Base-by-base conservation (phyloP, 2,888 invertebrate genomes). In the Minunthozetes semirufus region DNA sequence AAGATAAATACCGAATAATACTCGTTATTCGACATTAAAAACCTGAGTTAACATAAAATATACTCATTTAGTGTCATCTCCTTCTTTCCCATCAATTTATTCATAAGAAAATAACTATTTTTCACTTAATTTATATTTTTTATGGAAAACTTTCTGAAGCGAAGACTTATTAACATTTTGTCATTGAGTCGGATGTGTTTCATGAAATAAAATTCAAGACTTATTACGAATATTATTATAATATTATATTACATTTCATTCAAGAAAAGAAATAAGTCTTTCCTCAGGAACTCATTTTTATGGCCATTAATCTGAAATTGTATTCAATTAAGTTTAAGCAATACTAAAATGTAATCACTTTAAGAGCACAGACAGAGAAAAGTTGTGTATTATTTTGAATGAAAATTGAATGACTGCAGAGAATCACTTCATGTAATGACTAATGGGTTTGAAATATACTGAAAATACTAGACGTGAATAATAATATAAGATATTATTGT, bases 291-390 rank as follows among this genome's bases (percentile, higher is more conserved):
- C 19, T 25, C 22, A 56, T 22, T 22, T 56, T 53, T 56, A 2
- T 22, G 56, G 13, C 56, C 19, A 56, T 19, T 19, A 50, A 42
- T 42, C 50, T 56, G 13, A 56, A 56, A 56, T 56, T 56, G 56
- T 56, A 56, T 56, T 56, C 56, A 56, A 56, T 56, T 56, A 56
- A 13, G 22, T 19, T 4, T n/a, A 50, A 50, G 50, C 22, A 56
- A 56, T 22, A 56, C 56, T 56, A 50, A 50, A 50, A 50, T 19
- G 50, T n/a, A 50, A n/a, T 50, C 50, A 50, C n/a, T n/a, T 50
- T 50, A 19, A n/a, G 19, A 50, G 19, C 9, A 50, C 1, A 50
- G 19, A 50, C 19, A 50, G 19, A 50, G 19, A 50, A n/a, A 50
- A 50, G 8, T 5, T 33, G 42, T 42, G 19, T 50, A 50, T 50